phyloP scores from a whole-genome alignment of 2,113 vertebrate species.

The Centrocercus urophasianus region DNA sequence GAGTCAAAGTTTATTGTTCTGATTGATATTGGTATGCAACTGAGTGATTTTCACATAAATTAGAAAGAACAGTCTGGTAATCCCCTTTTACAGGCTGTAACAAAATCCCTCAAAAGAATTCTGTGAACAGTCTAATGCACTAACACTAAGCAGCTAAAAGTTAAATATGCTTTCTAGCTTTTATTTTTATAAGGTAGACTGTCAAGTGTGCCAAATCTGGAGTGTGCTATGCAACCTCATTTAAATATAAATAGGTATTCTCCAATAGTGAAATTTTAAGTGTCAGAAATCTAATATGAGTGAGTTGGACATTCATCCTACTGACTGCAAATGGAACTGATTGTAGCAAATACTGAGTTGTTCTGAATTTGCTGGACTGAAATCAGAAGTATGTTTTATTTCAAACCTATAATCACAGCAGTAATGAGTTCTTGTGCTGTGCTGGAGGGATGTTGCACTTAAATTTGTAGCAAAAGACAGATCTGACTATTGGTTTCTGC shows the following conservation, averaged over 20 bases:
- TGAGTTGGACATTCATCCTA: background rate
- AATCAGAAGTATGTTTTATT: background rate
- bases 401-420: background rate
- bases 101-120: background rate
- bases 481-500: background rate
- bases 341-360: background rate
- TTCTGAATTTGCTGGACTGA: background rate
- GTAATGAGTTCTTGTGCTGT: background rate
- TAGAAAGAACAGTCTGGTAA: constrained; percentile 28
- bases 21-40: constrained; percentile 20
- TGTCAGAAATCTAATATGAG: background rate
- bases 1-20: constrained; percentile 32
- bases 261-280: background rate
- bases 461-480: background rate
- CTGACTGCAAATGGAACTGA: background rate
- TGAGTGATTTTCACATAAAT: constrained; percentile 38
- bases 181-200: constrained; percentile 15
- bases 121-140: background rate
- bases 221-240: background rate
- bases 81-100: background rate
- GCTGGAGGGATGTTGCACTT: background rate
- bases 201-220: background rate
- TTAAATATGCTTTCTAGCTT: background rate
- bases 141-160: background rate
- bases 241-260: constrained; percentile 8